Conservation (phyloP, 2,888 invertebrate species). For the Deilephila porcellus region DNA sequence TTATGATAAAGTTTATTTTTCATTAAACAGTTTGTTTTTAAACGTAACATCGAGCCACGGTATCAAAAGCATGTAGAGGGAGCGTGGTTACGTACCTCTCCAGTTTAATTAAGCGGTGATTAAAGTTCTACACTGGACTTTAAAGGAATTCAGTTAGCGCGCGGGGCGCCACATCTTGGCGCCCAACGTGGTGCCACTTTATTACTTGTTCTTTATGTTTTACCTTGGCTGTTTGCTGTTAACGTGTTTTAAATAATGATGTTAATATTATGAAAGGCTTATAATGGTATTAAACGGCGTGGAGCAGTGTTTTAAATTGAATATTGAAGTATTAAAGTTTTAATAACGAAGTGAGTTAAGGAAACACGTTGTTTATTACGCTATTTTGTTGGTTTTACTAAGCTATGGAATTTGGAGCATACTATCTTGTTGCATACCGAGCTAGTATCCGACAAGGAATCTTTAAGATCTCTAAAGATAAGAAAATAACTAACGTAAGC, state of each 20-base stretch:
- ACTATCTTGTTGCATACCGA: too few relatives aligned
- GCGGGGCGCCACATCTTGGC: conserved; percentile 45
- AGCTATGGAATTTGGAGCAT: too few relatives aligned
- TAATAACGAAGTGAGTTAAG: background rate
- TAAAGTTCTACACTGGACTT: conserved; percentile 62
- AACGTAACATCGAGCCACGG: conserved; percentile 3
- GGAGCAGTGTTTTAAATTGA: background rate
- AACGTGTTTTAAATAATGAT: background rate
- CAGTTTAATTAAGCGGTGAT: conserved; percentile 73
- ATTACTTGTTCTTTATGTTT: conserved; percentile 37
- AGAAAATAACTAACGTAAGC: too few relatives aligned
- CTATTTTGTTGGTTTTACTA: too few relatives aligned
- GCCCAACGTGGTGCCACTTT: conserved; percentile 52
- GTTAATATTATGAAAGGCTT: conserved; percentile 9
- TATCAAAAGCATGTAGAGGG: conserved; percentile 52
- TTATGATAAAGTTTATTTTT: background rate
- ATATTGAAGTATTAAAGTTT: background rate
- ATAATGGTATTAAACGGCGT: background rate
- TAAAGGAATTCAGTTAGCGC: conserved; percentile 49
- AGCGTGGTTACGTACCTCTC: conserved; percentile 64
- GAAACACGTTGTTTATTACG: background rate
- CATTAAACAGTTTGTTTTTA: background rate
- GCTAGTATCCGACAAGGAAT: too few relatives aligned
- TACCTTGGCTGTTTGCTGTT: background rate
- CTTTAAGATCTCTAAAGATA: too few relatives aligned